A percentile compares a stretch with the other conserved stretches of the same genome.
phyloP scores from a whole-genome alignment of 2,888 invertebrate genomes.

The Chrysolina oricalcia region DNA sequence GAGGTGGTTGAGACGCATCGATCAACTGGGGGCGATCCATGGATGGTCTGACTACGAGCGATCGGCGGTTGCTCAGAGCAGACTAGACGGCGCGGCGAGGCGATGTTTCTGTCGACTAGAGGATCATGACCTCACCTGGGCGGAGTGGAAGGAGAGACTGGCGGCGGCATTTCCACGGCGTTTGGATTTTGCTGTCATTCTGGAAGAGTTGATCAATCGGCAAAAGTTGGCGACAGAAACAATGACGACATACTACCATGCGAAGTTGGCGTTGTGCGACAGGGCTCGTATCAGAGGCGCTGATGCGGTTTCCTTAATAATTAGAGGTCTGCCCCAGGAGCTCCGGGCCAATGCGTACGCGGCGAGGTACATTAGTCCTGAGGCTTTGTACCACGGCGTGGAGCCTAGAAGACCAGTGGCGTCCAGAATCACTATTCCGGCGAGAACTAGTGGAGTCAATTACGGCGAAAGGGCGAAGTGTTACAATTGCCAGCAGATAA shows the following conservation, averaged over 20 bases:
- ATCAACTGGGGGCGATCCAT: conserved; percentile 51
- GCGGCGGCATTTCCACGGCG: conserved; percentile 53
- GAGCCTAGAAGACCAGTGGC: not conserved
- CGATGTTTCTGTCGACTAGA: conserved; percentile 41
- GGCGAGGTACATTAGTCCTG: conserved; percentile 26
- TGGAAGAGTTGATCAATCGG: conserved; percentile 58
- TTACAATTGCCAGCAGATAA: conserved; percentile 19
- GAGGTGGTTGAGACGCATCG: conserved; percentile 51
- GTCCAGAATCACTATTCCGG: not conserved
- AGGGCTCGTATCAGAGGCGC: conserved; percentile 34
- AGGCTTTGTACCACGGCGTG: conserved; percentile 33
- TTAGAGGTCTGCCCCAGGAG: conserved; percentile 41
- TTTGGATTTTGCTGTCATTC: conserved; percentile 54
- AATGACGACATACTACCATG: conserved; percentile 61
- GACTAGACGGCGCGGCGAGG: conserved; percentile 33
- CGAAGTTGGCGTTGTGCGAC: conserved; percentile 53
- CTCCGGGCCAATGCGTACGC: conserved; percentile 46
- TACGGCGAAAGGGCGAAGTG: conserved; percentile 24
- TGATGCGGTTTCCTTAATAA: conserved; percentile 42
- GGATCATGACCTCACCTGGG: conserved; percentile 56
- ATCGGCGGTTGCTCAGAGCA: not conserved
- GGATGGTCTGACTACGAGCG: conserved; percentile 40
- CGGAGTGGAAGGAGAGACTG: conserved; percentile 56
- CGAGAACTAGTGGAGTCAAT: not conserved
- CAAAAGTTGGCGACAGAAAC: conserved; percentile 54